Base-by-base conservation (phyloP, 2,888 invertebrate species). In the Philhelius pedissequus region DNA sequence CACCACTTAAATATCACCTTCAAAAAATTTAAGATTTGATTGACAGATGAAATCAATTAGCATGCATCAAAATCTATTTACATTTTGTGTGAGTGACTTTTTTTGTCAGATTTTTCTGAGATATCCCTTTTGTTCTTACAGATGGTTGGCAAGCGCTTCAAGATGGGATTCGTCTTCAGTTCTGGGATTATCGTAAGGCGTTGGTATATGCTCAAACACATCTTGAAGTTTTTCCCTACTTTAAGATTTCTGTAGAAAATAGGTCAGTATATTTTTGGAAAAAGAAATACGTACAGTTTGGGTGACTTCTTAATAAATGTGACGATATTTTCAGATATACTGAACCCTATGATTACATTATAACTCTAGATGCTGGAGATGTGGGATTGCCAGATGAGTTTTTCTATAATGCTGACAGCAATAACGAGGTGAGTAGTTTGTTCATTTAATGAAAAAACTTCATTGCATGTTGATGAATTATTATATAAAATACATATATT, bases 171-270 rank as follows among this genome's bases (percentile, higher is more conserved):
- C 89, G 89, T 2, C 76, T 90, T 18, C 90, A 89, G 62, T 87
- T 87, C 74, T 91, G 91, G 91, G 89, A 91, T 8, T 89, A 90
- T 58, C 89, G 87, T 66, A 89, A 87, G 62, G 90, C 90, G 0
- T 81, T 91, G 78, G 89, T 89, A 3, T 88, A 89, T 73, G 80
- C 91, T 35, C 91, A 91, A 58, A 88, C 89, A 4, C 88, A 88
- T 45, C 91, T 89, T 71, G 91, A 91, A 18, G 90, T 91, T 32
- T 91, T 90, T 86, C 91, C 91, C 3, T 91, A 90, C 66, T 91
- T 90, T 48, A 90, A 90, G 32, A 88, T 91, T 4, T 89, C 89
- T 11, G 89, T 91, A 8, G 91, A 90, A 82, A 91, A 90, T 75
- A 89, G 89, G 89, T 89, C 40, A 87, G 87, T 6, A n/a, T 4